Evolutionary conservation across 2,113 vertebrate species (phyloP).

Genomic region (Tyto alba): DNA sequence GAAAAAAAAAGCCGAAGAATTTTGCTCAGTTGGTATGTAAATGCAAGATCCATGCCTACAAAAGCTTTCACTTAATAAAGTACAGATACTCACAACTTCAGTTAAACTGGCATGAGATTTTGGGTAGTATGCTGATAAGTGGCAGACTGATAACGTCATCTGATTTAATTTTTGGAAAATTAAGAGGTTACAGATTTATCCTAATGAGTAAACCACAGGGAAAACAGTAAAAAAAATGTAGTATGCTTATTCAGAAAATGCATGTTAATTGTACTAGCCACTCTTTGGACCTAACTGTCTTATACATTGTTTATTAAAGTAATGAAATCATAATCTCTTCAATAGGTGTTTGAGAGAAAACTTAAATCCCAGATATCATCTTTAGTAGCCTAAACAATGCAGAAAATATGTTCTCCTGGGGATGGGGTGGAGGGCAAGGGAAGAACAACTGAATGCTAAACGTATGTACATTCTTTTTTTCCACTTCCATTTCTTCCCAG

Average conservation of each 20-base stretch:
- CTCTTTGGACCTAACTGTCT: not conserved
- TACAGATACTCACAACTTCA: not conserved
- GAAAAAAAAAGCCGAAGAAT: not conserved
- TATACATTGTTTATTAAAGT: not conserved
- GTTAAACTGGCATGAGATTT: not conserved
- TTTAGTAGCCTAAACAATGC: not conserved
- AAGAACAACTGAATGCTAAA: not conserved
- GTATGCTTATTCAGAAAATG: not conserved
- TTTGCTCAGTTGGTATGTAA: not conserved
- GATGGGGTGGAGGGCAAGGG: not conserved
- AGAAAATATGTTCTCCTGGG: not conserved
- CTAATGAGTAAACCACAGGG: not conserved
- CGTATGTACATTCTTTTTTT: not conserved
- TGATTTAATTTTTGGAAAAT: not conserved
- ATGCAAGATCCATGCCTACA: not conserved
- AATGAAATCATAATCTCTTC: not conserved
- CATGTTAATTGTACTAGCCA: not conserved
- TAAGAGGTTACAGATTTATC: not conserved
- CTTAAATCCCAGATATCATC: not conserved
- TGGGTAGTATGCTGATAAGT: not conserved
- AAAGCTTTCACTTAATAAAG: not conserved
- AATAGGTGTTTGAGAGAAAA: not conserved
- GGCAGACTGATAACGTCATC: not conserved
- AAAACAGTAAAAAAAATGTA: not conserved
- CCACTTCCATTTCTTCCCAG: slow-evolving; percentile 66